A percentile compares a stretch with the other conserved stretches of the same genome.
phyloP scores from a whole-genome alignment of 1,140 invertebrate genomes.

The Diachasma alloeum region DNA sequence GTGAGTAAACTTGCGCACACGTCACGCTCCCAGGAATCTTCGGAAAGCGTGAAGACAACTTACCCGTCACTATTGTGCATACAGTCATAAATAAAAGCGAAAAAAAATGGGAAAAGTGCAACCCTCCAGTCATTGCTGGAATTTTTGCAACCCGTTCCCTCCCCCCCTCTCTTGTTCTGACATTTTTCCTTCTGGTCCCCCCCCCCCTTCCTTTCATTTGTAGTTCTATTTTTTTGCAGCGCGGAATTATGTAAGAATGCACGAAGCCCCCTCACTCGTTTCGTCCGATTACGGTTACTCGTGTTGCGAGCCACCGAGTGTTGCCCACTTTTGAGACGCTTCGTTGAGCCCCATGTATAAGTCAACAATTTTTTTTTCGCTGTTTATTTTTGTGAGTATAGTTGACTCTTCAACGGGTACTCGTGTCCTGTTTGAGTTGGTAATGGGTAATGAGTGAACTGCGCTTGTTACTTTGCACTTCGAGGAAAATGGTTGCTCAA shows the following conservation, averaged over 20 bases:
- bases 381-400: neutral
- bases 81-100: conserved; percentile 19
- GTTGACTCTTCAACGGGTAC: neutral
- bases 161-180: neutral
- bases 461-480: conserved; percentile 13
- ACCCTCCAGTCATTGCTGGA: neutral
- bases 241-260: conserved; percentile 44
- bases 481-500: conserved; percentile 5
- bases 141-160: neutral
- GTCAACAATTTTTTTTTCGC: neutral
- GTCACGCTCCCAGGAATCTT: conserved; percentile 57
- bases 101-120: neutral
- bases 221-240: conserved; percentile 33
- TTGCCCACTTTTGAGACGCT: conserved; percentile 29
- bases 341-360: conserved; percentile 14
- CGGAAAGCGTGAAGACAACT: conserved; percentile 61
- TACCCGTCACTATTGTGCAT: conserved; percentile 8
- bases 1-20: conserved; percentile 14
- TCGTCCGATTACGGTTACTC: conserved; percentile 26
- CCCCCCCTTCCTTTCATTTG: conserved; percentile 19
- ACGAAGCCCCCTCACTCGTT: conserved; percentile 33
- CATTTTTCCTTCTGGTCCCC: conserved; percentile 19
- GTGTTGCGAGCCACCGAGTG: conserved; percentile 25
- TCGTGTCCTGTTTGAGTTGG: conserved; percentile 7
- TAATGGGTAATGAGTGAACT: conserved; percentile 10